Evolutionary conservation across 2,113 vertebrate genomes (phyloP).

Genomic region (Podarcis cretensis): DNA sequence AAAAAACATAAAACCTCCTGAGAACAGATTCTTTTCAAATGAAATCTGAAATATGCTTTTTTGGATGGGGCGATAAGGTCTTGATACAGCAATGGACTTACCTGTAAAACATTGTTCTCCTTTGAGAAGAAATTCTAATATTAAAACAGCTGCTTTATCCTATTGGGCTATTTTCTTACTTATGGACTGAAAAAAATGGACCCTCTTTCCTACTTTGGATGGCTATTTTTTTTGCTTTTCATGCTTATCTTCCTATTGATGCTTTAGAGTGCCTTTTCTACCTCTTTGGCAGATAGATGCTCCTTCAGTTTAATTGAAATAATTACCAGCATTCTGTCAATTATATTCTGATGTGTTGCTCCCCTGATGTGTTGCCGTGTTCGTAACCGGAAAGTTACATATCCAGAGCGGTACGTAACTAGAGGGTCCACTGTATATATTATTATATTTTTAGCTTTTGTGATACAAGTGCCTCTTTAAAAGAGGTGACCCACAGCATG

Average conservation of each 20-base stretch:
- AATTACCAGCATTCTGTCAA: no score
- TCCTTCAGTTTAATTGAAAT: background rate
- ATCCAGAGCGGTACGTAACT: no score
- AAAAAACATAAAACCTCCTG: fast-evolving
- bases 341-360: no score
- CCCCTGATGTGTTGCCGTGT: no score
- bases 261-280: background rate
- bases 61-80: no score
- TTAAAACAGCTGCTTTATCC: background rate
- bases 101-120: no score
- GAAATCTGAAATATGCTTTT: no score
- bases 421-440: no score
- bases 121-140: background rate
- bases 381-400: no score
- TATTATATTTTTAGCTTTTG: background rate
- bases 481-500: background rate
- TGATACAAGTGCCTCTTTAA: background rate
- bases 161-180: background rate
- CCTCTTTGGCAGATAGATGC: background rate
- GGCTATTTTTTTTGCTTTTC: background rate
- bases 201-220: background rate
- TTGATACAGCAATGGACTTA: no score
- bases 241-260: background rate
- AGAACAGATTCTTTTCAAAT: background rate
- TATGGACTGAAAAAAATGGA: background rate